Evolutionary conservation across 64 coral and sea anemone species (phyloP).

Genomic region (Porites lutea): DNA sequence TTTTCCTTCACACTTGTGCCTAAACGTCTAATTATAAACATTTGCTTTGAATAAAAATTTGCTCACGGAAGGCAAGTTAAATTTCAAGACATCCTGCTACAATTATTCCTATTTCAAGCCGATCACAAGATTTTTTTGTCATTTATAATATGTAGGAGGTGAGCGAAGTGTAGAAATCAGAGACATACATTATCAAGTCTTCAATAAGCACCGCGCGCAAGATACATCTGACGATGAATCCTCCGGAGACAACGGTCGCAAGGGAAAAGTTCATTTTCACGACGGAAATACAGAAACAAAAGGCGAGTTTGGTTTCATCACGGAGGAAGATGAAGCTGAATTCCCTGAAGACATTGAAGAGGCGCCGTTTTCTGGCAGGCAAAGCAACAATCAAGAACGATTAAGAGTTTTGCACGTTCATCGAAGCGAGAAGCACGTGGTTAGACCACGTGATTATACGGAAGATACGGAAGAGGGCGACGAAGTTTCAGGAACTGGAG

Average conservation of each 20-base stretch:
- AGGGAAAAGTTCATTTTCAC: neutral
- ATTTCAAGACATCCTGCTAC: too few species aligned
- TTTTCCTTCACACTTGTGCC: too few species aligned
- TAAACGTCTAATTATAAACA: too few species aligned
- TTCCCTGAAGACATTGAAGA: neutral
- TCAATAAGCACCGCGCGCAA: neutral
- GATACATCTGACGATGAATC: neutral
- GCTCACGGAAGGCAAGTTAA: too few species aligned
- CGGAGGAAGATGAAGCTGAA: neutral
- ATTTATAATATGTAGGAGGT: neutral
- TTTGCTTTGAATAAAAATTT: too few species aligned
- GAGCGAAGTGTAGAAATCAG: neutral
- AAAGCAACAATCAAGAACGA: neutral
- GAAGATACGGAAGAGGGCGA: neutral
- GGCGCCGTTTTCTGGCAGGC: neutral
- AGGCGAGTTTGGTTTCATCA: slow-evolving; percentile 19
- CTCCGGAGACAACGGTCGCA: neutral
- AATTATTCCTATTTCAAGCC: too few species aligned
- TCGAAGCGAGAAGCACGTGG: neutral
- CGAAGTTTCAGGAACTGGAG: neutral
- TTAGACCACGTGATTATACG: neutral
- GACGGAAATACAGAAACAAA: neutral
- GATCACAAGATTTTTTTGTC: too few species aligned
- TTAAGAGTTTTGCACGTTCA: neutral
- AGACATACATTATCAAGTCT: neutral